phyloP scores from a whole-genome alignment of 2,797 vertebrate genomes.

The Rhinella marina region DNA sequence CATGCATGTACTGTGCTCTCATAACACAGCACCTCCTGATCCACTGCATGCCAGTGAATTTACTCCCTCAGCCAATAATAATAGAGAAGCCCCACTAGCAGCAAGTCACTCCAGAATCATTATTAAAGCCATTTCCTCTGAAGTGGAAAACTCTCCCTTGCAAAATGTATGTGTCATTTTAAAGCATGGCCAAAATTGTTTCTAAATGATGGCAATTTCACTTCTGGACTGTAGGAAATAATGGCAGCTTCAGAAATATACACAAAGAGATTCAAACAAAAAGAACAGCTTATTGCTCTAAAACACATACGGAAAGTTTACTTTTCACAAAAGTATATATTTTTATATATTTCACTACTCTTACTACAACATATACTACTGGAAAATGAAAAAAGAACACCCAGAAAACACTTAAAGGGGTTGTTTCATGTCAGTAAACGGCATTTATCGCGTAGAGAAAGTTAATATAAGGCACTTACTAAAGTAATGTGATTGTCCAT shows the following conservation, averaged over 20 bases:
- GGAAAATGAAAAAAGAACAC: too few relatives aligned
- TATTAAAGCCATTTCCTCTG: constrained; percentile 47
- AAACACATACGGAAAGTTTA: not conserved
- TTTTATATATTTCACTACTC: not conserved
- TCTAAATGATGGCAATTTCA: constrained; percentile 44
- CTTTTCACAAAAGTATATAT: not conserved
- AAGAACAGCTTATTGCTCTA: not conserved
- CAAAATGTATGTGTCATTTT: constrained; percentile 38
- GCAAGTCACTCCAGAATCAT: constrained; percentile 44
- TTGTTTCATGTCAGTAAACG: too few relatives aligned
- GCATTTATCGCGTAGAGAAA: too few relatives aligned
- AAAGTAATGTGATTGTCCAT: too few relatives aligned
- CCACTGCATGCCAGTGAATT: not conserved
- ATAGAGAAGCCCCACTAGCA: constrained; percentile 24
- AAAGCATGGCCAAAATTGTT: constrained; percentile 37
- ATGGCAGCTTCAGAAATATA: constrained; percentile 29
- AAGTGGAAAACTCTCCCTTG: constrained; percentile 34
- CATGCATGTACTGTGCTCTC: constrained; percentile 1
- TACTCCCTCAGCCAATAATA: constrained; percentile 29
- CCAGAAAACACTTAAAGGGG: too few relatives aligned
- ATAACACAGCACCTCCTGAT: constrained; percentile 23
- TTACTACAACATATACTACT: too few relatives aligned
- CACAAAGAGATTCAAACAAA: constrained; percentile 34
- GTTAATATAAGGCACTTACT: too few relatives aligned
- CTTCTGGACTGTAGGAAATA: constrained; percentile 27